Conservation (phyloP, 2,797 vertebrate genomes). For the Synaphobranchus kaupii region DNA sequence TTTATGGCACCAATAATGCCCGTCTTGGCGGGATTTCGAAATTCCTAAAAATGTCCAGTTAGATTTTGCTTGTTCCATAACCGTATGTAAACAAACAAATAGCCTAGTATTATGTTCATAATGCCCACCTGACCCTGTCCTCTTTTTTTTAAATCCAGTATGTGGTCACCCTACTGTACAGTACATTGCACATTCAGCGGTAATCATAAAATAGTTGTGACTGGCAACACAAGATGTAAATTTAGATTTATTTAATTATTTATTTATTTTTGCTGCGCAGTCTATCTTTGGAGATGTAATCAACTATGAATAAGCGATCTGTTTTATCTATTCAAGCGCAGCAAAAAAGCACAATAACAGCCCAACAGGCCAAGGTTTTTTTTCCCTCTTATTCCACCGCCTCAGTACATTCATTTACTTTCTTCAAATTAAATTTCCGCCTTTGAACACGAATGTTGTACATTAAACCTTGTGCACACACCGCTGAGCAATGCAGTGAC, state of each 20-base stretch:
- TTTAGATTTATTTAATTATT: background rate
- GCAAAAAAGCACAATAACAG: conserved; percentile 25
- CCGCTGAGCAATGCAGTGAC: conserved; percentile 35
- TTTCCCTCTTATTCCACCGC: conserved; percentile 38
- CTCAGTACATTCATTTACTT: conserved; percentile 31
- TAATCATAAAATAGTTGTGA: background rate
- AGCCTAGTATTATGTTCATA: no score
- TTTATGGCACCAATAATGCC: no score
- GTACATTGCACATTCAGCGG: background rate
- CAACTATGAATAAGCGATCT: conserved; percentile 7
- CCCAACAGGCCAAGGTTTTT: conserved; percentile 28
- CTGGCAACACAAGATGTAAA: background rate
- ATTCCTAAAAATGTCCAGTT: no score
- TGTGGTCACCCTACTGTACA: background rate
- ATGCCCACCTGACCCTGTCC: no score
- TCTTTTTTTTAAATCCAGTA: no score
- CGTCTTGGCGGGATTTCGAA: no score
- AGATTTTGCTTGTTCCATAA: no score
- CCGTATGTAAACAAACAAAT: no score
- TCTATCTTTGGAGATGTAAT: conserved; percentile 4
- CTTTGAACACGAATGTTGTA: conserved; percentile 33
- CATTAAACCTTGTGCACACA: conserved; percentile 38
- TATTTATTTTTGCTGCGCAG: background rate
- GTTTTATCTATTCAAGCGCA: conserved; percentile 24
- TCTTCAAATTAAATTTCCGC: conserved; percentile 40